Percentiles rank a stretch among this genome's conserved stretches.
phyloP scores from a whole-genome alignment of 2,797 vertebrate species.

The Acanthopagrus latus region DNA sequence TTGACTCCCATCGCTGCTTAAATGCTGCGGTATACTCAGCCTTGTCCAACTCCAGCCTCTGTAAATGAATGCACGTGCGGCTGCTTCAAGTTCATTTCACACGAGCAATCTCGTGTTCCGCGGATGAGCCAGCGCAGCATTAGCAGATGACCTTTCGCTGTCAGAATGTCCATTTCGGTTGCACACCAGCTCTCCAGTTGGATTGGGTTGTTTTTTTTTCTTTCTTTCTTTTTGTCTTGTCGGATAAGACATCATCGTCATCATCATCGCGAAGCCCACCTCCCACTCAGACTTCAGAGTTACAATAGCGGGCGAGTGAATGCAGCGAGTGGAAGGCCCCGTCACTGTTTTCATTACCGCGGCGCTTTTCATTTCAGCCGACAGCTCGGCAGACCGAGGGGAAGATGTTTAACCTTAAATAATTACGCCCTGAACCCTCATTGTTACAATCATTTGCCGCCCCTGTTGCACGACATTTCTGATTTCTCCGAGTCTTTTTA shows the following conservation, averaged over 20 bases:
- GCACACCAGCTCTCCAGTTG: conserved; percentile 50
- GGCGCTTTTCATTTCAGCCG: conserved; percentile 75
- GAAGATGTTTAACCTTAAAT: conserved; percentile 83
- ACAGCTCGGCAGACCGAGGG: conserved; percentile 63
- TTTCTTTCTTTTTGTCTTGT: conserved; percentile 42
- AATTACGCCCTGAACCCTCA: conserved; percentile 81
- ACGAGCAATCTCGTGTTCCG: conserved; percentile 28
- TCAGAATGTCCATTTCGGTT: conserved; percentile 37
- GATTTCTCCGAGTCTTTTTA: conserved; percentile 52
- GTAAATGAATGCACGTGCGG: conserved; percentile 35
- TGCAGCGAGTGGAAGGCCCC: conserved; percentile 45
- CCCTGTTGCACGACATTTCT: conserved; percentile 57
- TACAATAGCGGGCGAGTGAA: conserved; percentile 47
- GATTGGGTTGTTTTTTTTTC: conserved; percentile 32
- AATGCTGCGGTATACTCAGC: background rate
- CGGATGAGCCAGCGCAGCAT: conserved; percentile 36
- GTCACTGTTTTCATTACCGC: conserved; percentile 62
- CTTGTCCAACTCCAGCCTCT: background rate
- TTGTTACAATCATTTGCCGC: conserved; percentile 67
- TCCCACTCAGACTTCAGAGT: conserved; percentile 59
- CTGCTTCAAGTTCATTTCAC: conserved; percentile 20
- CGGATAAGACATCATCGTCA: conserved; percentile 45
- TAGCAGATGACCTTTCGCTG: conserved; percentile 52
- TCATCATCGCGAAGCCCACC: conserved; percentile 40
- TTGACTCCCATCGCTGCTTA: background rate